Conservation (phyloP, 1,140 invertebrate species). For the Drosophila malerkotliana region DNA sequence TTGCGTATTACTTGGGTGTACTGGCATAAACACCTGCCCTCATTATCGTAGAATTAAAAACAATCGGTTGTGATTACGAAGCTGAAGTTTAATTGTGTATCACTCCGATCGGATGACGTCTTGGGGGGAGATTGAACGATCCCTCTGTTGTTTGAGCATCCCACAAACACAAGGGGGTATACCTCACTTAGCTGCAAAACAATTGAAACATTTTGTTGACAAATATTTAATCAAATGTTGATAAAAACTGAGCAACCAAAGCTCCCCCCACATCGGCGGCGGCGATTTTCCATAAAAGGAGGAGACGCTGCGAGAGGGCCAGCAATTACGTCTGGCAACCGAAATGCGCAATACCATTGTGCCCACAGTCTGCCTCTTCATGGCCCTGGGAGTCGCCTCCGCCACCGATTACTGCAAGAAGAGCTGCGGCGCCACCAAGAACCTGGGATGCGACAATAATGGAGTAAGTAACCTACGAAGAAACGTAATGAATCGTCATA, state of each 20-base stretch:
- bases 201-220: slow-evolving; percentile 30
- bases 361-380: slow-evolving; percentile 6
- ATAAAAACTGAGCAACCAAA: slow-evolving; percentile 17
- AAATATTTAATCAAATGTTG: slow-evolving; percentile 77
- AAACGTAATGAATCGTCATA: background rate
- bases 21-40: background rate
- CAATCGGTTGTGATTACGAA: slow-evolving; percentile 19
- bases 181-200: slow-evolving; percentile 15
- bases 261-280: background rate
- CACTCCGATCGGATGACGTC: slow-evolving; percentile 22
- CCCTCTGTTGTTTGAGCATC: slow-evolving; percentile 11
- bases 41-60: slow-evolving; percentile 4
- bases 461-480: slow-evolving; percentile 41
- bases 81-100: slow-evolving; percentile 14
- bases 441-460: slow-evolving; percentile 67
- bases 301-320: background rate
- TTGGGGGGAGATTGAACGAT: background rate
- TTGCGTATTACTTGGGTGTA: background rate
- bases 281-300: slow-evolving; percentile 49
- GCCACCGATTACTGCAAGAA: slow-evolving; percentile 63
- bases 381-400: slow-evolving; percentile 24
- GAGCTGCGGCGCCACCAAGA: slow-evolving; percentile 38
- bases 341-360: slow-evolving; percentile 45
- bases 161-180: background rate
- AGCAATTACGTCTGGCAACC: slow-evolving; percentile 38